Conservation (phyloP, 37 sponge, comb jelly and placozoan species). For the Haliclona indistincta region DNA sequence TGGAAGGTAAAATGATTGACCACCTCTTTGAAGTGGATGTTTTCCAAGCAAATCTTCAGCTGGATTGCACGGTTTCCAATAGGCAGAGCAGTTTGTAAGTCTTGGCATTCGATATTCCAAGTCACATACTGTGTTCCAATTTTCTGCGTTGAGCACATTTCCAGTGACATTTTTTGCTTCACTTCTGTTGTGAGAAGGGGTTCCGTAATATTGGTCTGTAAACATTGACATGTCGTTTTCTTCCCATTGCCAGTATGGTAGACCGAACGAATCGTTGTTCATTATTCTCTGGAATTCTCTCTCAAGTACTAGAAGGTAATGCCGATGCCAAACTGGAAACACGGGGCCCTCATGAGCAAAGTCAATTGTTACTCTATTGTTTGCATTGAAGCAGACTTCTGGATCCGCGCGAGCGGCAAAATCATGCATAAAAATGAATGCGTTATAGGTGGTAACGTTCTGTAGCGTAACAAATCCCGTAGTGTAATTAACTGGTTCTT, state of each 20-base stretch:
- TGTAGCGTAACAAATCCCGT: constrained; percentile 11
- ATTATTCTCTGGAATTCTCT: constrained; percentile 28
- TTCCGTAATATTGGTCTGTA: constrained; percentile 9
- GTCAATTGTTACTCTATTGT: background rate
- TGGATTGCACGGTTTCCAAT: constrained; percentile 26
- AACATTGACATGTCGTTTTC: constrained; percentile 1
- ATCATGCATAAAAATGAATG: constrained; percentile 16
- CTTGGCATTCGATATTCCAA: background rate
- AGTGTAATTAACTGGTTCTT: constrained; percentile 20
- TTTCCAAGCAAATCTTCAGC: background rate
- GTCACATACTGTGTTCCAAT: constrained; percentile 33
- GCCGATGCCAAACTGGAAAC: constrained; percentile 41
- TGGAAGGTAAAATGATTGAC: constrained; percentile 14
- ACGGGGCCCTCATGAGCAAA: constrained; percentile 40
- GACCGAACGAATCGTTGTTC: constrained; percentile 6
- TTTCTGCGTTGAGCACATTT: background rate
- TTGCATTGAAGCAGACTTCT: background rate
- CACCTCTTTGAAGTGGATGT: constrained; percentile 24
- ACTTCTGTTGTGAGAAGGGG: background rate
- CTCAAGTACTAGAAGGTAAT: constrained; percentile 15
- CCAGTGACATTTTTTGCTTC: constrained; percentile 15
- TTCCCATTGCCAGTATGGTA: constrained; percentile 48
- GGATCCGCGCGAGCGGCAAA: no score
- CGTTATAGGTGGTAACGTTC: constrained; percentile 33
- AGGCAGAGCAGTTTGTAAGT: background rate